Conservation (phyloP, 2,113 vertebrate species). For the Colaptes auratus region DNA sequence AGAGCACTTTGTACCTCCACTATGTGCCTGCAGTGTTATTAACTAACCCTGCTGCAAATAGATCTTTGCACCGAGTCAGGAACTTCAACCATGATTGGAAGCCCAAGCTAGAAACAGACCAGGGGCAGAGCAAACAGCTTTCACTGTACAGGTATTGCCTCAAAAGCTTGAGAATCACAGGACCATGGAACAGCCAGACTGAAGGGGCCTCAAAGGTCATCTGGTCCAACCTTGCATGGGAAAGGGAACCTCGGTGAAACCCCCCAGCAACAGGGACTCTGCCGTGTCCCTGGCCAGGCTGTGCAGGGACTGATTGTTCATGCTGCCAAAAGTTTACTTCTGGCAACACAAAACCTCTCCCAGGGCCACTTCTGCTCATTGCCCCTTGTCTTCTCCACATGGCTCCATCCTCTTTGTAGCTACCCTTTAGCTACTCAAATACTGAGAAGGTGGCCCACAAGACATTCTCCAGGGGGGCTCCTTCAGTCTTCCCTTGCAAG, state of each 20-base stretch:
- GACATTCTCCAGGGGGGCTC: background rate
- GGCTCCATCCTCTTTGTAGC: background rate
- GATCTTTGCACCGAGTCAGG: background rate
- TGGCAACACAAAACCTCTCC: background rate
- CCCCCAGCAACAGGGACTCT: rapidly evolving
- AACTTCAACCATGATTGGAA: background rate
- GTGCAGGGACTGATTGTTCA: background rate
- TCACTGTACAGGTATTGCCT: background rate
- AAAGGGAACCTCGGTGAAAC: background rate
- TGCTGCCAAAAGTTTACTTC: background rate
- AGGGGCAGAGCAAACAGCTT: background rate
- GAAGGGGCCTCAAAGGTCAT: background rate
- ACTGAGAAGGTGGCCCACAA: background rate
- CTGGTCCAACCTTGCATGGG: background rate
- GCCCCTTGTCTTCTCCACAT: background rate
- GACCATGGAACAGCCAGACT: background rate
- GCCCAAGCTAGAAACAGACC: background rate
- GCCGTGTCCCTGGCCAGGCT: background rate
- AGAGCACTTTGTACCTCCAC: background rate
- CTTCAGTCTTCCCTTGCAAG: background rate
- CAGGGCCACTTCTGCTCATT: rapidly evolving
- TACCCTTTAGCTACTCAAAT: background rate
- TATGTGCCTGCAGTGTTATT: background rate
- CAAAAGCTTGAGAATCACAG: background rate
- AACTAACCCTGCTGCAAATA: background rate